A percentile compares a stretch with the other conserved stretches of the same genome.
phyloP scores from a whole-genome alignment of 2,888 invertebrate genomes.

The Spodoptera littoralis region DNA sequence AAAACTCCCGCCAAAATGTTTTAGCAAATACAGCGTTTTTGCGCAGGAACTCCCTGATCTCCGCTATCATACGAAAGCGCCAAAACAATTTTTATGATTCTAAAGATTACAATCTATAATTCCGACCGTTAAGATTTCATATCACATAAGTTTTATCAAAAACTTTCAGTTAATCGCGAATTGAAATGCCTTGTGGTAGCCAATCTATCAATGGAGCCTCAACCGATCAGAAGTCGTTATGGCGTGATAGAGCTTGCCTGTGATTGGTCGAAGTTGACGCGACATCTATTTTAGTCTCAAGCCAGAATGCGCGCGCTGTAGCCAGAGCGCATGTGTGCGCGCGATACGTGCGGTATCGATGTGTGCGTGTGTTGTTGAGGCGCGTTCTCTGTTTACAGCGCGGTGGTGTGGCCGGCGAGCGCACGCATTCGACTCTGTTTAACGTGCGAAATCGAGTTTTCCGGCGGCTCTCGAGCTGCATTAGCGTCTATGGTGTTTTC shows the following conservation, averaged over 20 bases:
- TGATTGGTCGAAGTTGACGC: conserved; percentile 80
- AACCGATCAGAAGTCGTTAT: conserved; percentile 73
- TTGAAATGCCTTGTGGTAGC: conserved; percentile 81
- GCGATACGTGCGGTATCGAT: conserved; percentile 66
- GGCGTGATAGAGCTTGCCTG: conserved; percentile 71
- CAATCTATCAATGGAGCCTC: conserved; percentile 83
- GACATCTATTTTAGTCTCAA: conserved; percentile 81
- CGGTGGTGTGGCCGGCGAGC: conserved; percentile 88
- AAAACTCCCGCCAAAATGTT: conserved; percentile 68
- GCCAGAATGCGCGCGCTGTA: conserved; percentile 80
- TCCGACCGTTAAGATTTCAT: conserved; percentile 77
- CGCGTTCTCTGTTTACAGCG: conserved; percentile 88
- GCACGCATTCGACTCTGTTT: conserved; percentile 90
- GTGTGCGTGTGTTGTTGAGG: conserved; percentile 84
- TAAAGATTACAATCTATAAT: conserved; percentile 64
- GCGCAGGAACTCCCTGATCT: conserved; percentile 53
- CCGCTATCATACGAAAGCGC: conserved; percentile 19
- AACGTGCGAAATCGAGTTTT: conserved; percentile 79
- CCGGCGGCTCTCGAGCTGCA: conserved; percentile 78
- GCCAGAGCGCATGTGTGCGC: conserved; percentile 66
- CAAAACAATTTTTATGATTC: conserved; percentile 55
- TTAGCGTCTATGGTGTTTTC: conserved; percentile 81
- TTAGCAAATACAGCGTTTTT: conserved; percentile 59
- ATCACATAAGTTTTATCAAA: conserved; percentile 85
- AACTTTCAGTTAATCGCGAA: conserved; percentile 86